Evolutionary conservation across 2,797 vertebrate genomes (phyloP).

Genomic region (Chromobotia macracanthus): DNA sequence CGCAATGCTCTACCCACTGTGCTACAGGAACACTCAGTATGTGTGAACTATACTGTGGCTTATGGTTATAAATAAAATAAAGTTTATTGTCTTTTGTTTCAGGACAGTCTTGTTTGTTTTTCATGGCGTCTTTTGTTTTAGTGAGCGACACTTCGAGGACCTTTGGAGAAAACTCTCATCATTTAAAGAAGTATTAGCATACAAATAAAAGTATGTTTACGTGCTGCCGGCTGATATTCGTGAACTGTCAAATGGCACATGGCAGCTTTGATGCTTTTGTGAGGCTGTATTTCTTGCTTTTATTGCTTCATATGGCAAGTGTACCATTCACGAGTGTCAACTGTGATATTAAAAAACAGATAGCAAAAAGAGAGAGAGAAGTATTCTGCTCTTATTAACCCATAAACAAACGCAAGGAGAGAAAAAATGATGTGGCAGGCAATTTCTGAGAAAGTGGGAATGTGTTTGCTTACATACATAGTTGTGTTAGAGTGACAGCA

Average conservation of each 20-base stretch:
- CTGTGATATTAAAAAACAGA: neutral
- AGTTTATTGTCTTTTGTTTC: conserved; percentile 21
- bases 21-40: no score
- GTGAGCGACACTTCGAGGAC: conserved; percentile 21
- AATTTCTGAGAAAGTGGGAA: neutral
- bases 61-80: no score
- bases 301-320: conserved; percentile 1
- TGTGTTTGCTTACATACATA: neutral
- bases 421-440: neutral
- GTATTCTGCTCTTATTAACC: neutral
- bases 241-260: conserved; percentile 10
- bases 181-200: conserved; percentile 24
- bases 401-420: neutral
- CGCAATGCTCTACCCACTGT: no score
- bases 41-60: no score
- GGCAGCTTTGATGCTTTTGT: neutral
- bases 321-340: neutral
- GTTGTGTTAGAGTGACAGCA: neutral
- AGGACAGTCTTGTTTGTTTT: conserved; percentile 1
- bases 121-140: conserved; percentile 13
- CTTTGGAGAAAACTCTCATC: conserved; percentile 29
- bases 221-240: conserved; percentile 14
- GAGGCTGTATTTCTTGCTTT: neutral
- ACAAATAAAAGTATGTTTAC: conserved; percentile 38
- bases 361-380: neutral